phyloP scores from a whole-genome alignment of 2,797 vertebrate species.

The Tiaroga cobitis region DNA sequence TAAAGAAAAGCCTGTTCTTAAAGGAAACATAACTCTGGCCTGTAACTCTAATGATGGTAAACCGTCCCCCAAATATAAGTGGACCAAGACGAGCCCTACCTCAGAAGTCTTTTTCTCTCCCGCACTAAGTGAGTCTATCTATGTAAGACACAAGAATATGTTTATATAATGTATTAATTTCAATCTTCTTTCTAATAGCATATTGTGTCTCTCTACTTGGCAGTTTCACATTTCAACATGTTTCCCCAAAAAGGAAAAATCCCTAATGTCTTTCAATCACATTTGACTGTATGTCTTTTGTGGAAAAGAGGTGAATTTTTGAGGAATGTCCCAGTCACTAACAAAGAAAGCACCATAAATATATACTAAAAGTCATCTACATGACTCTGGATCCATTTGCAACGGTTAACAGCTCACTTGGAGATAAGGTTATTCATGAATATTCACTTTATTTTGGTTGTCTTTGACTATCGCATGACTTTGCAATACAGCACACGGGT shows the following conservation, averaged over 20 bases:
- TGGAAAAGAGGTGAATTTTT: neutral
- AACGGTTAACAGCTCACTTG: neutral
- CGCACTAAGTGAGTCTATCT: conserved; percentile 74
- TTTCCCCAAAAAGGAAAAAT: neutral
- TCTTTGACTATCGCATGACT: neutral
- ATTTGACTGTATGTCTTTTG: neutral
- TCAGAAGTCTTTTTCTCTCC: conserved; percentile 76
- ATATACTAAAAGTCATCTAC: neutral
- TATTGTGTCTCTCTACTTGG: neutral
- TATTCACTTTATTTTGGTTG: neutral
- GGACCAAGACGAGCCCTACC: conserved; percentile 77
- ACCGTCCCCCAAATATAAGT: conserved; percentile 80
- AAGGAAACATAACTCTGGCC: conserved; percentile 83
- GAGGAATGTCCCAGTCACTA: neutral
- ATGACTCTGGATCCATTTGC: neutral
- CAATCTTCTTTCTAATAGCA: neutral
- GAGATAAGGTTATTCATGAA: neutral
- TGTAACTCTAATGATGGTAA: conserved; percentile 82
- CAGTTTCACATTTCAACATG: neutral
- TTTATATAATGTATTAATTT: neutral
- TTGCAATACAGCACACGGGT: neutral
- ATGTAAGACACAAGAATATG: neutral
- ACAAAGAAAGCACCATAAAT: neutral
- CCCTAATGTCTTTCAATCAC: neutral
- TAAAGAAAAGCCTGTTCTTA: conserved; percentile 74